A percentile compares a stretch with the other conserved stretches of the same genome.
Evolutionary conservation across 2,888 invertebrate genomes (phyloP).

Genomic region (Apocheima hispidaria): DNA sequence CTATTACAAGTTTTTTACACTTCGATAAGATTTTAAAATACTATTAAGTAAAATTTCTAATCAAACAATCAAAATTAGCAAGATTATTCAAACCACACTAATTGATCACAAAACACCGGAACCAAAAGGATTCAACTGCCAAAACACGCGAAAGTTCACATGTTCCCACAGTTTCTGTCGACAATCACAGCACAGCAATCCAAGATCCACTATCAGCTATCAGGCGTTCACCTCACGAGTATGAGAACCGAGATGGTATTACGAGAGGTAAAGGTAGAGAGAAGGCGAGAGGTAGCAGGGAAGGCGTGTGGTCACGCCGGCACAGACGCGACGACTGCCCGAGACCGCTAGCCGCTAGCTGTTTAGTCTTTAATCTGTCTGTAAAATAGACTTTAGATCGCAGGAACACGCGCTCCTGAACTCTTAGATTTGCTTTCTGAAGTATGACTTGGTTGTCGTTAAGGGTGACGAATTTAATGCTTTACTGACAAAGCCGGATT

Average conservation of each 20-base stretch:
- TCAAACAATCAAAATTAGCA: slow-evolving; percentile 2
- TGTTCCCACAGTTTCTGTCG: slow-evolving; percentile 11
- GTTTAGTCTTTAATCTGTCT: not conserved
- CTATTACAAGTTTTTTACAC: too few species aligned
- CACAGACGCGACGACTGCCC: slow-evolving; percentile 61
- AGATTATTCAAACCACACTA: slow-evolving; percentile 2
- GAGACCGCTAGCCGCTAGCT: slow-evolving; percentile 40
- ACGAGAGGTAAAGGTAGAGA: slow-evolving; percentile 35
- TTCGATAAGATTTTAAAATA: not conserved
- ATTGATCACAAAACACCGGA: slow-evolving; percentile 8
- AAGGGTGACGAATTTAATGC: slow-evolving; percentile 7
- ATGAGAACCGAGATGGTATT: slow-evolving; percentile 29
- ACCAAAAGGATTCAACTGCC: slow-evolving; percentile 5
- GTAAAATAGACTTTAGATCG: slow-evolving; percentile 44
- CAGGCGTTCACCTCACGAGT: slow-evolving; percentile 34
- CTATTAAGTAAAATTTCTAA: not conserved
- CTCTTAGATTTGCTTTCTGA: slow-evolving; percentile 32
- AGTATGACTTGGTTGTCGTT: slow-evolving; percentile 12
- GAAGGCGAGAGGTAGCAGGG: slow-evolving; percentile 7
- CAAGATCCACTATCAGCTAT: slow-evolving; percentile 35
- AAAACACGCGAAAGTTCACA: slow-evolving; percentile 1
- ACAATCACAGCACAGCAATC: slow-evolving; percentile 32
- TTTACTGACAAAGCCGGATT: slow-evolving; percentile 17
- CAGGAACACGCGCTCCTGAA: slow-evolving; percentile 49
- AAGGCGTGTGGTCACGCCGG: slow-evolving; percentile 54